phyloP scores from a whole-genome alignment of 2,888 invertebrate species.

The Parnassius smintheus region DNA sequence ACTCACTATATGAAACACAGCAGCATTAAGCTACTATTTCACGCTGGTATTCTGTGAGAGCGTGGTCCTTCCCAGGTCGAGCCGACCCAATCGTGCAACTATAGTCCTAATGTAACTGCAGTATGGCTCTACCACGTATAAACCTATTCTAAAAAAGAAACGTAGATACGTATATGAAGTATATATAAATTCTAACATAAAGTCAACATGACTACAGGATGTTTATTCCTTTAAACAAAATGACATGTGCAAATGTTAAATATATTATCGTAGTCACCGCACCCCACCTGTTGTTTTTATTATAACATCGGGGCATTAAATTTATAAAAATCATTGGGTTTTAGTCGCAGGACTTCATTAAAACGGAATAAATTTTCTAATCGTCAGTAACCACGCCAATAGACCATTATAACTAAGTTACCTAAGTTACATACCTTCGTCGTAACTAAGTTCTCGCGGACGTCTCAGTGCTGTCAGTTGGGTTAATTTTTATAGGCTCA shows the following conservation, averaged over 20 bases:
- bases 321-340: not conserved
- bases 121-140: no score
- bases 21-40: no score
- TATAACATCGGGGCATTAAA: no score
- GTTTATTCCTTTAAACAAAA: not conserved
- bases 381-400: not conserved
- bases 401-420: not conserved
- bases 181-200: no score
- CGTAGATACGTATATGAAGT: no score
- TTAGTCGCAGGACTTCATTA: not conserved
- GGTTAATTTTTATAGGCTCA: slow-evolving; percentile 2
- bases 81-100: no score
- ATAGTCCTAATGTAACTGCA: no score
- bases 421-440: not conserved
- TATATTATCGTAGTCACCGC: not conserved
- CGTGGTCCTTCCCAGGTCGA: no score
- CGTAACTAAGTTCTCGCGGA: not conserved
- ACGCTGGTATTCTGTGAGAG: no score
- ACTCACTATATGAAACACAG: no score
- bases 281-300: slow-evolving; percentile 3
- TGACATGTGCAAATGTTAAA: slow-evolving; percentile 1
- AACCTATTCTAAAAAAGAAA: no score
- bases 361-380: slow-evolving; percentile 8
- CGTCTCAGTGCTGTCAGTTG: not conserved
- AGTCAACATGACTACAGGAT: not conserved